Evolutionary conservation across 2,113 vertebrate genomes (phyloP), one percentile per base, ranked within the genome.

Genomic region (Pygoscelis antarcticus): DNA sequence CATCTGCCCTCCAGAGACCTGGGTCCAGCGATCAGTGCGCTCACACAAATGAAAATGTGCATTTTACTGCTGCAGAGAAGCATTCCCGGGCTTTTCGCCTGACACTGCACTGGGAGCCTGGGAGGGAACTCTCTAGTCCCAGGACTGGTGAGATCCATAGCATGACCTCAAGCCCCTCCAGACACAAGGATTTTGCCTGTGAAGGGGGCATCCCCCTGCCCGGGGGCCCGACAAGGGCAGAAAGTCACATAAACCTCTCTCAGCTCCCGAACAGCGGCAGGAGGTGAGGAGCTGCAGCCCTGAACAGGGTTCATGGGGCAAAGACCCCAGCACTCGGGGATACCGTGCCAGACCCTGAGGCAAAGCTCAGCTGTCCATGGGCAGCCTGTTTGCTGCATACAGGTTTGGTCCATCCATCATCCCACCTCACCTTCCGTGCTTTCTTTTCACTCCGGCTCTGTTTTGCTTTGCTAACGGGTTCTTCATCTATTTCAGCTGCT

Each of bases 391-490:
- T 10, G 12, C 46, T 47, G n/a, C 17, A 16, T 6, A 2, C 9
- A 34, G 87, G 2, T 25, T 23, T 7, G 17, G 7, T n/a, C 25
- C 66, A 22, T 10, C 1, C 47, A 11, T 61, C 29, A 13, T 16
- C 61, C 82, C 72, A 7, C 34, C 80, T 98, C 97, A 99, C 99
- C 99, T 99, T 99, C 70, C 99, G 98, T 84, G 99, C 99, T 96
- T 99, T 99, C 98, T 99, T 99, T 98, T 99, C 99, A 61, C 99
- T 99, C 92, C 99, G 98, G 98, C 99, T 99, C 98, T 99, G 99
- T 99, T 99, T 99, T 70, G 99, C 99, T 99, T 99, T 99, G 99
- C 99, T 99, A 85, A 99, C 99, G 8, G 99, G 99, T 91, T 99
- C 99, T 96, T 99, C 99, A 38, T 99, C 99, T 30, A 99, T 99